Evolutionary conservation across 2,888 invertebrate genomes (phyloP).

Genomic region (Artemia sp.): DNA sequence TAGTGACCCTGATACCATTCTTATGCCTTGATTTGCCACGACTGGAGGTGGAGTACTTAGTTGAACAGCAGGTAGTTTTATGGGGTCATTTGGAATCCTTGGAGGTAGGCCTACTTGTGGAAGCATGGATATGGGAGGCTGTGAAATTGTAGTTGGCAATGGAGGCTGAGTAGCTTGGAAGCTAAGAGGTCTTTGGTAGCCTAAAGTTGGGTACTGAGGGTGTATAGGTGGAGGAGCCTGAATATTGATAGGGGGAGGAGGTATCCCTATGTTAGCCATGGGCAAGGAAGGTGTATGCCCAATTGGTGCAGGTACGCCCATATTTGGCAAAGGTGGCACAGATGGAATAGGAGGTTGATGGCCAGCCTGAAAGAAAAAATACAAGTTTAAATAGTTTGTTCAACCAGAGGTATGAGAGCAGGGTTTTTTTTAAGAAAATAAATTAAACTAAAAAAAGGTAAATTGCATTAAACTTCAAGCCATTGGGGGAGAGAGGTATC

Average conservation of each 20-base stretch:
- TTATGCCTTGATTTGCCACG: not conserved
- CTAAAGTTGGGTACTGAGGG: not conserved
- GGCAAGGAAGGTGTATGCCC: not conserved
- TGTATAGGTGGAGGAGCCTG: constrained; percentile 3
- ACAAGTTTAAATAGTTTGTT: too few species aligned
- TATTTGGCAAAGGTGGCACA: not conserved
- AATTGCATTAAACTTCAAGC: too few species aligned
- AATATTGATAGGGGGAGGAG: not conserved
- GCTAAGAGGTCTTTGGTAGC: not conserved
- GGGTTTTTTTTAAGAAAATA: too few species aligned
- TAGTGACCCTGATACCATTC: not conserved
- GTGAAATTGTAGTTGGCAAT: too few species aligned
- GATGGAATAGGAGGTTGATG: constrained; percentile 8
- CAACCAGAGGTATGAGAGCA: too few species aligned
- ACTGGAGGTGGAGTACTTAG: not conserved
- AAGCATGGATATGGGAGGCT: too few species aligned
- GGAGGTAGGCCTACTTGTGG: too few species aligned
- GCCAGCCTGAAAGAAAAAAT: not conserved
- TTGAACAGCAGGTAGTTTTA: not conserved
- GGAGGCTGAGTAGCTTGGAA: constrained; percentile 3
- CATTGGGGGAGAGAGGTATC: too few species aligned
- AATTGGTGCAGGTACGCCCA: not conserved
- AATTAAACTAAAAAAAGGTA: too few species aligned
- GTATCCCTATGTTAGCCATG: not conserved
- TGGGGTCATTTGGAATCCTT: too few species aligned